A percentile compares a stretch with the other conserved stretches of the same genome.
phyloP scores from a whole-genome alignment of 2,113 vertebrate genomes.

The Passer domesticus region DNA sequence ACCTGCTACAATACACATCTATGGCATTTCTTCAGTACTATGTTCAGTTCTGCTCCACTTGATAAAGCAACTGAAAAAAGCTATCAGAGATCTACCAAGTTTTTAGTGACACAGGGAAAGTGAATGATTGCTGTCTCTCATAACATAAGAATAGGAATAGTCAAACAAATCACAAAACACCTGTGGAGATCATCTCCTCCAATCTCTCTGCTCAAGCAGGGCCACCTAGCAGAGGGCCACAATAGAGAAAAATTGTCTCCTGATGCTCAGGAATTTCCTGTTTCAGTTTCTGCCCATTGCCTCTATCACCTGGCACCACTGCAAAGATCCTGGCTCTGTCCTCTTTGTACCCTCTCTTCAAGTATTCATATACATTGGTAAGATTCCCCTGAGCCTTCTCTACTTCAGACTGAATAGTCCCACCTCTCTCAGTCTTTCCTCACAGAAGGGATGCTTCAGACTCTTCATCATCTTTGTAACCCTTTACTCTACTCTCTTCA shows the following conservation, averaged over 20 bases:
- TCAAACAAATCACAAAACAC: not conserved
- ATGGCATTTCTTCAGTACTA: not conserved
- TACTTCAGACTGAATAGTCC: not conserved
- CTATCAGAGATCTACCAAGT: not conserved
- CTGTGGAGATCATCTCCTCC: not conserved
- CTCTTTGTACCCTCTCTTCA: not conserved
- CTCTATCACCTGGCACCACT: not conserved
- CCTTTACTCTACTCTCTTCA: not conserved
- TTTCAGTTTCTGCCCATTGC: not conserved
- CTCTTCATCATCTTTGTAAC: not conserved
- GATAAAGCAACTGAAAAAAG: not conserved
- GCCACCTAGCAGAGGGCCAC: not conserved
- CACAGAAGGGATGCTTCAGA: not conserved
- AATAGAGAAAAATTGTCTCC: not conserved
- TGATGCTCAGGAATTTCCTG: not conserved
- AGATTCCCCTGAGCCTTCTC: not conserved
- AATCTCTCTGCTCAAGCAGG: not conserved
- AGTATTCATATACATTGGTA: not conserved
- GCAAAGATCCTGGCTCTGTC: not conserved
- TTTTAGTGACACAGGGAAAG: not conserved
- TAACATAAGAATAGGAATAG: not conserved
- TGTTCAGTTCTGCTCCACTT: not conserved
- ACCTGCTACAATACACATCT: not conserved
- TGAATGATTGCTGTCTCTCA: not conserved
- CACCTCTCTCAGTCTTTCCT: not conserved